Percentiles rank a stretch among this genome's conserved stretches.
phyloP scores from a whole-genome alignment of 2,113 vertebrate genomes.

The Vireo altiloquus region DNA sequence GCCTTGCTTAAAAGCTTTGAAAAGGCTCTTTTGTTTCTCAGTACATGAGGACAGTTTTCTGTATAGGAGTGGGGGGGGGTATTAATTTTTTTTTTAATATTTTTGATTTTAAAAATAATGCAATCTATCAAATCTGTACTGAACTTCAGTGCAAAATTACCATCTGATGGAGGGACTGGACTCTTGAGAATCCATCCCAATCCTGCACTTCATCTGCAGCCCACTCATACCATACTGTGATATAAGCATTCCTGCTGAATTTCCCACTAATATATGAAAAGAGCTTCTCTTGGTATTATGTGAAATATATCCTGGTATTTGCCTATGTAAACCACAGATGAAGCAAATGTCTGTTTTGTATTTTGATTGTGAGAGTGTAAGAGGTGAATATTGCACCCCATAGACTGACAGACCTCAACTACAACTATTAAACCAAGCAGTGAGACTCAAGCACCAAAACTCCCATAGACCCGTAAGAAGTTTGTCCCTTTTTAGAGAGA shows the following conservation, averaged over 20 bases:
- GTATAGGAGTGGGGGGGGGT: accelerated
- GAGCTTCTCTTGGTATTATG: not conserved
- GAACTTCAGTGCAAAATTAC: not conserved
- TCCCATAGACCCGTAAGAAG: not conserved
- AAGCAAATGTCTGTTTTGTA: not conserved
- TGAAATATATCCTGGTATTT: not conserved
- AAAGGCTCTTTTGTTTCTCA: not conserved
- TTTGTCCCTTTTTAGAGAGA: not conserved
- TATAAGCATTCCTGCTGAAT: not conserved
- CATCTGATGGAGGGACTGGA: not conserved
- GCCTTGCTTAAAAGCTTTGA: not conserved
- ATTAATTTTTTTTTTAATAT: not conserved
- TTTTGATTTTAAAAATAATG: not conserved
- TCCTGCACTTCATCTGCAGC: not conserved
- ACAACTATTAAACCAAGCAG: not conserved
- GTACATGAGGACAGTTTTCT: not conserved
- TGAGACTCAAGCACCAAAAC: not conserved
- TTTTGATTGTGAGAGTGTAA: not conserved
- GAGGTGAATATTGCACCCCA: not conserved
- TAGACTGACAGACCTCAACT: not conserved
- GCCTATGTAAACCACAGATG: not conserved
- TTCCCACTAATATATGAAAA: not conserved
- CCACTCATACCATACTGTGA: not conserved
- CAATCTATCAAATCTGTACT: not conserved
- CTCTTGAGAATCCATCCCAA: not conserved